Evolutionary conservation across 2,797 vertebrate genomes (phyloP).

Genomic region (Miichthys miiuy): DNA sequence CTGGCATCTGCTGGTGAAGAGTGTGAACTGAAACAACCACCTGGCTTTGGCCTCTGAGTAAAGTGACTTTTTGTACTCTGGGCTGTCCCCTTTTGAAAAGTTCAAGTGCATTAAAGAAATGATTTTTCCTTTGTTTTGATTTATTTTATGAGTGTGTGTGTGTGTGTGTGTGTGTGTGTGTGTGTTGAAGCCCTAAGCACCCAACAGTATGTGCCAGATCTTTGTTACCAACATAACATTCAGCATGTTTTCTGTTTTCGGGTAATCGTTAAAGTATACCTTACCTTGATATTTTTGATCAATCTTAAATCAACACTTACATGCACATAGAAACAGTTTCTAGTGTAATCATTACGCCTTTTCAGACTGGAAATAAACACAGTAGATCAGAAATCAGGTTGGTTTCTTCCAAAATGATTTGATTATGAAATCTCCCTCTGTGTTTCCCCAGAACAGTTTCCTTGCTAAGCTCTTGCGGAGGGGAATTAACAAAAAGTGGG

Average conservation of each 20-base stretch:
- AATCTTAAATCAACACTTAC: not conserved
- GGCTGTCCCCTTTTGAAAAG: not conserved
- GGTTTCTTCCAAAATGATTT: not conserved
- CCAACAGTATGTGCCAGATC: not conserved
- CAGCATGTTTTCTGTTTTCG: not conserved
- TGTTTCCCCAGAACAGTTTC: not conserved
- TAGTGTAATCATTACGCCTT: not conserved
- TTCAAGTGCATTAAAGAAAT: not conserved
- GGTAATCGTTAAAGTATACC: not conserved
- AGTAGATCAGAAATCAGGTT: not conserved
- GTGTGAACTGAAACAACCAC: conserved; percentile 11
- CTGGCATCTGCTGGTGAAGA: conserved; percentile 73
- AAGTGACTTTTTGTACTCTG: not conserved
- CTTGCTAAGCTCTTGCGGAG: not conserved
- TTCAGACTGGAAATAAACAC: not conserved
- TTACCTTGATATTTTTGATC: no score
- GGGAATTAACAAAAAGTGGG: not conserved
- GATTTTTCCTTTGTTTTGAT: not conserved
- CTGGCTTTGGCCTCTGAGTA: not conserved
- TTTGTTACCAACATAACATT: no score
- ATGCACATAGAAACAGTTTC: no score
- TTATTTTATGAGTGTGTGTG: not conserved
- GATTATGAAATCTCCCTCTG: not conserved
- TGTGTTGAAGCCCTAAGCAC: not conserved
- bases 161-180: not conserved